These are phyloP conservation scores for Troides helena DNA, from an alignment of 2,888 invertebrate genomes.

Conservation along the genomic window DNA sequence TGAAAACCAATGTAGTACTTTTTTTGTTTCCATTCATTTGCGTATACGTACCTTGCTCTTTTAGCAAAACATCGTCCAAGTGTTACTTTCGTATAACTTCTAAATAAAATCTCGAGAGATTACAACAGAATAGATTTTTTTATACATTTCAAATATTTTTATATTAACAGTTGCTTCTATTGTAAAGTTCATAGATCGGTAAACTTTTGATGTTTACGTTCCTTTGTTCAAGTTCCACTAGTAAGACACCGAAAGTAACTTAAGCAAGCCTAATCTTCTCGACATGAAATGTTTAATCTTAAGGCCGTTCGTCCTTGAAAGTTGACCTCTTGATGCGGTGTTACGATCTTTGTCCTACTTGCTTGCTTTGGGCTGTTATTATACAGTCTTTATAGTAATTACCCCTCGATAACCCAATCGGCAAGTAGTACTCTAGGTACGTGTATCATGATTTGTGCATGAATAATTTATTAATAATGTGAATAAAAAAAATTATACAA, in stretches of 20 bases:
- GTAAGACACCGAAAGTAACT: not conserved
- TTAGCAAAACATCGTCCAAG: too few relatives aligned
- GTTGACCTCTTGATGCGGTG: conserved; percentile 49
- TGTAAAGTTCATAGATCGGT: not conserved
- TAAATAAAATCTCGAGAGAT: too few relatives aligned
- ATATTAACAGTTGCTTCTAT: not conserved
- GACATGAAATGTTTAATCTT: not conserved
- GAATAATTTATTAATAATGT: too few relatives aligned
- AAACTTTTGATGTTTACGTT: not conserved
- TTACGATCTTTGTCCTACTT: conserved; percentile 55
- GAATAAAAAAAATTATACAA: not conserved
- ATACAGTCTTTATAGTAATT: conserved; percentile 17
- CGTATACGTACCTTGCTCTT: too few relatives aligned
- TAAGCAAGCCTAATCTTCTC: not conserved
- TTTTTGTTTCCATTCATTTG: too few relatives aligned
- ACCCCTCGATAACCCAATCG: conserved; percentile 1
- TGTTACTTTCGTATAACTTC: not conserved
- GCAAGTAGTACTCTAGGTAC: not conserved
- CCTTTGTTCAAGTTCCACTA: not conserved
- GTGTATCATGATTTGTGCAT: too few relatives aligned
- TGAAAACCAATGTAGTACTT: too few relatives aligned
- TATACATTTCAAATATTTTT: not conserved
- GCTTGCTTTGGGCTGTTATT: conserved; percentile 38
- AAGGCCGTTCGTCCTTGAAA: conserved; percentile 49
- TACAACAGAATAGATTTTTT: too few relatives aligned